Conservation (phyloP, 2,888 invertebrate species). For the Rhogogaster chlorosoma region DNA sequence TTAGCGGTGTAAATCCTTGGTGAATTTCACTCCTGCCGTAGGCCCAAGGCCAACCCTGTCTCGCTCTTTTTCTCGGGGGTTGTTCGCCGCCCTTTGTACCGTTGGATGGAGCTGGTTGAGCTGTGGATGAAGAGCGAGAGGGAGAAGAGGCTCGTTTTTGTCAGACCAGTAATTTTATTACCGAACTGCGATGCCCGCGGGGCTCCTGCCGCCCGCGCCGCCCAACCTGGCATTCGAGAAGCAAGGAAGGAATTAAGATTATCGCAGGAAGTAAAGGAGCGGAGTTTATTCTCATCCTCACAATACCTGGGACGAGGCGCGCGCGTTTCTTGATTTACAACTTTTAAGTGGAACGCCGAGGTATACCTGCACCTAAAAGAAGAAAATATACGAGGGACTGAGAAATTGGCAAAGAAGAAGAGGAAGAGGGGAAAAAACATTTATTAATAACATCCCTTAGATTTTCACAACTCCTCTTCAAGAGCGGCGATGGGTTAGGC, state of each 20-base stretch:
- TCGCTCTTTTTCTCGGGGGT: not conserved
- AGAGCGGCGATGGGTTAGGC: not conserved
- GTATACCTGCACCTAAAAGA: not conserved
- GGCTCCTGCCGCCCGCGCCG: not conserved
- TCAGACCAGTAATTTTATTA: constrained; percentile 22
- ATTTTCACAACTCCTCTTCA: not conserved
- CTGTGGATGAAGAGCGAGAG: not conserved
- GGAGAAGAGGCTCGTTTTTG: not conserved
- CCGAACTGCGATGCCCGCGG: not conserved
- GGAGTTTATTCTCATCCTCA: constrained; percentile 33
- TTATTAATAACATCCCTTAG: constrained; percentile 6
- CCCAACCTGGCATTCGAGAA: not conserved
- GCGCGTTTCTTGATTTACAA: constrained; percentile 7
- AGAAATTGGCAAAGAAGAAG: not conserved
- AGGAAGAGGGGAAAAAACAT: not conserved
- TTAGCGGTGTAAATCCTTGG: constrained; percentile 30
- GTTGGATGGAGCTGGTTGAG: not conserved
- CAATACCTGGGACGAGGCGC: constrained; percentile 6
- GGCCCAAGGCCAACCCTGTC: not conserved
- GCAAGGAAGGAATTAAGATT: constrained; percentile 26
- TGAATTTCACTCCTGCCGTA: not conserved
- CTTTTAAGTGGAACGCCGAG: constrained; percentile 6
- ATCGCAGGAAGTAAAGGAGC: constrained; percentile 24
- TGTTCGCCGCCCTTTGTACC: not conserved
- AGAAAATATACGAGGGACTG: not conserved